Base-by-base conservation (phyloP, 92 coral and sea anemone genomes). In the Nematostella vectensis region DNA sequence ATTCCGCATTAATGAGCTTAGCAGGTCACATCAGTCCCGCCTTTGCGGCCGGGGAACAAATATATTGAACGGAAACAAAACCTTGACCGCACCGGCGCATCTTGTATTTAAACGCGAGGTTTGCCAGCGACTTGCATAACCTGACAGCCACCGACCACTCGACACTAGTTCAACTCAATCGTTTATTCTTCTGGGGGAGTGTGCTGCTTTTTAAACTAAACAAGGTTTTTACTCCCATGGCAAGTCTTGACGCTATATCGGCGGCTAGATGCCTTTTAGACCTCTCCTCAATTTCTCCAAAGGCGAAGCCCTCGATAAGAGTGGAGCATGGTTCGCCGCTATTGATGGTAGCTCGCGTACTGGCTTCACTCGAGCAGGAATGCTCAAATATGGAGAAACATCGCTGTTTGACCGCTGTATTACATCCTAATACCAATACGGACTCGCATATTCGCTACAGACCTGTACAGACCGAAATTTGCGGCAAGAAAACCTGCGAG, bases 181-280 rank as follows among this genome's bases (percentile, higher is more conserved):
- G 42, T 36, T 36, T 8, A 8, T 36, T 36, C 15, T 15, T 36
- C 42, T 36, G 15, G 42, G 42, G n/a, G n/a, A n/a, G n/a, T n/a
- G n/a, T n/a, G n/a, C n/a, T n/a, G n/a, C n/a, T n/a, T n/a, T n/a
- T n/a, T n/a, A n/a, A n/a, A n/a, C n/a, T n/a, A n/a, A n/a, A n/a
- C n/a, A n/a, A n/a, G n/a, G n/a, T n/a, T n/a, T n/a, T n/a, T n/a
- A n/a, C n/a, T n/a, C 18, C 4, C 23, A 45, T 45, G 51, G 64
- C 61, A 3, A 79, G 71, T 1, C 58, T 85, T 49, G 95, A 85
- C 20, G 75, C 95, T 1, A 37, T 85, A 10, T 72, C 95, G 0
- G 95, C 95, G 8, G 95, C 95, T n/a, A 53, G 88, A 3, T 85
- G 95, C 63, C 61, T 85, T 33, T 48, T 85, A 26, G 95, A 85